Evolutionary conservation across 2,797 vertebrate species (phyloP), one percentile per base, ranked within the genome.

Genomic region (Platalea minor): DNA sequence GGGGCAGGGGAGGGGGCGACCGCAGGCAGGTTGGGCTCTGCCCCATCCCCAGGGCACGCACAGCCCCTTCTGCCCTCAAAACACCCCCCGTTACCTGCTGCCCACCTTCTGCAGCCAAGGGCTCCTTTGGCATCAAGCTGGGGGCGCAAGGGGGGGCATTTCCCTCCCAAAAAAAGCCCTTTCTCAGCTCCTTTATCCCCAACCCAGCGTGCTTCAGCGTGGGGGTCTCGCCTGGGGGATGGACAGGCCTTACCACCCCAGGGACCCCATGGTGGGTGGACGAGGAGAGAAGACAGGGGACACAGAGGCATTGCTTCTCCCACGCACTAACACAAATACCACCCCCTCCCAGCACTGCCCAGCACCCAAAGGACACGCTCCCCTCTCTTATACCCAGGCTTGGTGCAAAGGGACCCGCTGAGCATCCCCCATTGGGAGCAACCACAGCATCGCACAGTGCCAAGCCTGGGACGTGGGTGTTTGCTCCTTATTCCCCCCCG

Each of bases 201-300:
- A 57, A 0, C 5, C 7, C 56, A 5, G 3, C 0, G 0, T 14
- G 37, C 23, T 33, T 29, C 41, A 24, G 11, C 3, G 0, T 41
- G 15, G 50, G 17, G 57, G 43, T 77, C 26, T n/a, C 4, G 0
- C 35, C 20, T 2, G 0, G 56, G 45, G 59, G 20, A 11, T 3
- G 23, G 69, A 9, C 20, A 77, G 31, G 7, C 28, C 18, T 28
- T 11, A 1, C 5, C 37, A 23, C 15, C 6, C 29, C 14, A 5
- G 7, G 18, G 41, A 54, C 7, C 35, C 24, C 11, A 1, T 0
- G 0, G n/a, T 3, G 5, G 35, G 20, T 10, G 5, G 18, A 11
- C 1, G 26, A 41, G 37, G 8, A 33, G n/a, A 4, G 37, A 17
- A 61, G 48, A 9, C 21, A 4, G 35, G 7, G 19, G 61, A 6